phyloP scores from a whole-genome alignment of 2,113 vertebrate genomes.

The Aegotheles bennettii region DNA sequence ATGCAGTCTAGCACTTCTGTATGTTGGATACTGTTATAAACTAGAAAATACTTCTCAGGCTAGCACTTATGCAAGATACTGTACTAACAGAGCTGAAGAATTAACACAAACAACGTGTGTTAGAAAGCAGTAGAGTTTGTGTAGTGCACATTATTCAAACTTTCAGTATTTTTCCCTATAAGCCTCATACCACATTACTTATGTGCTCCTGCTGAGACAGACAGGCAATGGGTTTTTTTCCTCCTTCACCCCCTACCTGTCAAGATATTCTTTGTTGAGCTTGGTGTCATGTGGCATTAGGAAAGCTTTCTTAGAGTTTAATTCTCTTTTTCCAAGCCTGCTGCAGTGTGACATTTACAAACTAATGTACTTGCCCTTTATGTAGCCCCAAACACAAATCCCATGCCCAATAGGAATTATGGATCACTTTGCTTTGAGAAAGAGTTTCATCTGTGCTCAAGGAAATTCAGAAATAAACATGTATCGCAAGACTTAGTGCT shows the following conservation, averaged over 20 bases:
- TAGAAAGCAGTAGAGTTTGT: neutral
- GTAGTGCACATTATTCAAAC: neutral
- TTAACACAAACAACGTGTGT: neutral
- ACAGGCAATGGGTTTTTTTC: neutral
- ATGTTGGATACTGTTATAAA: neutral
- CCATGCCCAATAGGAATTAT: neutral
- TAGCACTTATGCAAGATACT: neutral
- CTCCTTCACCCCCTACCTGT: slow-evolving; percentile 30
- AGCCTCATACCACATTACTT: neutral
- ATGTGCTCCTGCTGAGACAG: neutral
- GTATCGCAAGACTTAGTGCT: neutral
- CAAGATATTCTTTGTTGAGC: slow-evolving; percentile 22
- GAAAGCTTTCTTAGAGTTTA: slow-evolving; percentile 13
- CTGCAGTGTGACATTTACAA: neutral
- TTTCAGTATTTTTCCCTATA: neutral
- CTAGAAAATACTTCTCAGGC: neutral
- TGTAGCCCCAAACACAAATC: neutral
- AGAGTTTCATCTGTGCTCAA: neutral
- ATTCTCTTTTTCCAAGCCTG: neutral
- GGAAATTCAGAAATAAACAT: neutral
- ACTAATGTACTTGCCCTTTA: slow-evolving; percentile 12
- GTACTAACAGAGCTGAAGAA: neutral
- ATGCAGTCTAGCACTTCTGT: neutral
- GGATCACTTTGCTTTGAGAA: neutral
- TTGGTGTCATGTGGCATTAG: slow-evolving; percentile 48